phyloP scores from a whole-genome alignment of 1,140 invertebrate genomes.

The Vollenhovia emeryi region DNA sequence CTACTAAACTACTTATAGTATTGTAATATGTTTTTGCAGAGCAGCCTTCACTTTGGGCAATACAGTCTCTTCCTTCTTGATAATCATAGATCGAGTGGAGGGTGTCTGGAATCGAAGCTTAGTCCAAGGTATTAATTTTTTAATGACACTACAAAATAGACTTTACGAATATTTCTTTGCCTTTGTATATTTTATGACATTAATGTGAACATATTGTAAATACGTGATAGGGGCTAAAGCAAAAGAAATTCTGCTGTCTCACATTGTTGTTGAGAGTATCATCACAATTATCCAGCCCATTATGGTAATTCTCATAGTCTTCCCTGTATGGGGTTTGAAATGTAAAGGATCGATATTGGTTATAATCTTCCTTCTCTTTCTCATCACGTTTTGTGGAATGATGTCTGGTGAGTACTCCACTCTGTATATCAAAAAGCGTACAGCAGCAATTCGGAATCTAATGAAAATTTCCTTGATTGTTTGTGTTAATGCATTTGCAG shows the following conservation, averaged over 20 bases:
- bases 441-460: not conserved
- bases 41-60: slow-evolving; percentile 94
- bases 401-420: slow-evolving; percentile 86
- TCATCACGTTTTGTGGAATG: slow-evolving; percentile 90
- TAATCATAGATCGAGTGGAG: slow-evolving; percentile 93
- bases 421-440: not conserved
- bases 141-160: not conserved
- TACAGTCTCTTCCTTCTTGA: slow-evolving; percentile 91
- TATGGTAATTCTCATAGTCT: slow-evolving; percentile 87
- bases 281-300: slow-evolving; percentile 91
- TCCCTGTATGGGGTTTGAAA: slow-evolving; percentile 87
- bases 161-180: not conserved
- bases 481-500: slow-evolving; percentile 73
- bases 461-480: not conserved
- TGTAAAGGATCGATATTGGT: slow-evolving; percentile 87
- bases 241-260: slow-evolving; percentile 90
- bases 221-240: slow-evolving; percentile 87
- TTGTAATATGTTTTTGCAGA: slow-evolving; percentile 58
- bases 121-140: slow-evolving; percentile 89
- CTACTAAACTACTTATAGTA: not conserved
- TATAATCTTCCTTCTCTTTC: slow-evolving; percentile 85
- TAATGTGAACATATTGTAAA: not conserved
- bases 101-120: slow-evolving; percentile 92
- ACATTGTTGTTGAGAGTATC: slow-evolving; percentile 90
- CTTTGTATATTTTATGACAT: too few relatives aligned